A percentile compares a stretch with the other conserved stretches of the same genome.
Evolutionary conservation across 2,888 invertebrate species (phyloP).

Genomic region (Conchocele bisecta): DNA sequence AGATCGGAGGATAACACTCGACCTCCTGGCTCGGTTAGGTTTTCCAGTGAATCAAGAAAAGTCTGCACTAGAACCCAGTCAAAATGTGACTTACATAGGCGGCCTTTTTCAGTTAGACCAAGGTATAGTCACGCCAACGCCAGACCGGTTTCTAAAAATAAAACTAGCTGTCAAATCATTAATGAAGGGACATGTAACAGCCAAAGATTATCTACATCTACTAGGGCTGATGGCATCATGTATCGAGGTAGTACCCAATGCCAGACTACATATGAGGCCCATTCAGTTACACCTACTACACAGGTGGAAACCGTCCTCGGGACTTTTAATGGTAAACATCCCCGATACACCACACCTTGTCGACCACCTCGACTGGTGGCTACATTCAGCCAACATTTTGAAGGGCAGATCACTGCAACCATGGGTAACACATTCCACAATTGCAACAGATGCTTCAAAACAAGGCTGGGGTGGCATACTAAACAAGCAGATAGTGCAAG

Average conservation of each 20-base stretch:
- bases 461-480: conserved; percentile 39
- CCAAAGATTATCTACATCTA: conserved; percentile 18
- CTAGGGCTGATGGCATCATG: conserved; percentile 32
- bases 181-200: background rate
- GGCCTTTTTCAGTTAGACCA: no score
- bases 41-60: conserved; percentile 29
- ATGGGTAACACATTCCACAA: background rate
- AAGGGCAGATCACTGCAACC: conserved; percentile 31
- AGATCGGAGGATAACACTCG: no score
- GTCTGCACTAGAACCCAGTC: conserved; percentile 15
- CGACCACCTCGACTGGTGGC: conserved; percentile 37
- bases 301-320: conserved; percentile 20
- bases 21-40: conserved; percentile 9
- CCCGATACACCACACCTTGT: conserved; percentile 15
- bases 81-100: conserved; percentile 19
- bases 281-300: conserved; percentile 15
- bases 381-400: conserved; percentile 25
- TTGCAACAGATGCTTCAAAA: conserved; percentile 40
- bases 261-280: conserved; percentile 32
- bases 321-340: conserved; percentile 3
- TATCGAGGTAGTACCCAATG: conserved; percentile 12
- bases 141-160: no score
- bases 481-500: conserved; percentile 25
- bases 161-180: background rate
- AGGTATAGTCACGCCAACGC: no score